Conservation (phyloP, 2,113 vertebrate species). For the Struthio camelus region DNA sequence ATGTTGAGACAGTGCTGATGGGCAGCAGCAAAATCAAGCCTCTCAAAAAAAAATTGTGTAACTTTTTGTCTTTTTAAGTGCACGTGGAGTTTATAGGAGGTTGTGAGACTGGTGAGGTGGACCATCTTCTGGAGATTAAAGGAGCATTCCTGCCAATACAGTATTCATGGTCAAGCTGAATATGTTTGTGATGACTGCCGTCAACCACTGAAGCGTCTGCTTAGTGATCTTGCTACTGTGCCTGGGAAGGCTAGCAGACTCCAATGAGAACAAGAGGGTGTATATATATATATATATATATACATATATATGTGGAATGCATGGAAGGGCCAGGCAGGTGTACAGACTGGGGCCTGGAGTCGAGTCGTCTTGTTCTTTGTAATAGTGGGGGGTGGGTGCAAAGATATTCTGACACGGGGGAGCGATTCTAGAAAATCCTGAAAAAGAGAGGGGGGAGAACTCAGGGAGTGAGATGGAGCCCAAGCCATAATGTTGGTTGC, state of each 20-base stretch:
- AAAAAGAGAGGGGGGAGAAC: neutral
- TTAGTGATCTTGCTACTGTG: neutral
- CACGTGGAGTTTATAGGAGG: neutral
- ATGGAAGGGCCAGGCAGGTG: neutral
- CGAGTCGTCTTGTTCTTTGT: neutral
- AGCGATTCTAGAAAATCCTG: neutral
- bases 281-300: too few relatives aligned
- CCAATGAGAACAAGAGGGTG: neutral
- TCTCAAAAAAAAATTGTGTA: slow-evolving; percentile 23
- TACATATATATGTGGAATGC: too few relatives aligned
- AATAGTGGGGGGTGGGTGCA: neutral
- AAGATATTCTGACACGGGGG: neutral
- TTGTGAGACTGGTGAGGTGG: neutral
- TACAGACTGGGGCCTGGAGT: neutral
- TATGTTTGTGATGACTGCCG: neutral
- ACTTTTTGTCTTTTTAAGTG: slow-evolving; percentile 37
- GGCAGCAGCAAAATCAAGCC: slow-evolving; percentile 56
- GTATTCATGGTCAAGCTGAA: neutral
- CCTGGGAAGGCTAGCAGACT: neutral
- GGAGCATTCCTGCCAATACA: neutral
- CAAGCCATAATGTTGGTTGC: neutral
- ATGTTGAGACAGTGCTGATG: slow-evolving; percentile 65
- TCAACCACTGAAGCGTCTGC: neutral
- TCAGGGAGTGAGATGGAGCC: neutral
- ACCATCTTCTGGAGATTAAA: neutral